These are phyloP conservation scores for Tetraodon nigroviridis DNA, from an alignment of 2,113 vertebrate species.

Conservation along the genomic window DNA sequence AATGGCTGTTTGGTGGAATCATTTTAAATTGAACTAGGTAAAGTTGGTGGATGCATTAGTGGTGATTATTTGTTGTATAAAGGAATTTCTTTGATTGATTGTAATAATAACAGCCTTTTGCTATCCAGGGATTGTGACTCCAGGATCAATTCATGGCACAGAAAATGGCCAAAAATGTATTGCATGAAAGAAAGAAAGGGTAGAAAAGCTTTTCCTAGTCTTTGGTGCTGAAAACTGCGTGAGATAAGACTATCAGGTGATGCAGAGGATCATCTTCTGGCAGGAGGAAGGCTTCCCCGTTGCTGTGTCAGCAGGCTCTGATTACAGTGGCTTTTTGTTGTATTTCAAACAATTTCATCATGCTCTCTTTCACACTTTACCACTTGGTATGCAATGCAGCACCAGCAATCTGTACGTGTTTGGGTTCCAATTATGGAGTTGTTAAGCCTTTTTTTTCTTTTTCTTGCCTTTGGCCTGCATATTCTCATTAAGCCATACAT, in stretches of 20 bases:
- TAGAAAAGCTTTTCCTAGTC: conserved; percentile 33
- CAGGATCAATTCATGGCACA: no score
- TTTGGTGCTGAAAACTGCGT: conserved; percentile 50
- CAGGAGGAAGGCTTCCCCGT: conserved; percentile 54
- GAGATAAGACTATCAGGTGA: conserved; percentile 67
- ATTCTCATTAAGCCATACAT: conserved; percentile 75
- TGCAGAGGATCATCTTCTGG: conserved; percentile 66
- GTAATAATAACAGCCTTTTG: neutral
- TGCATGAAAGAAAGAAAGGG: conserved; percentile 33
- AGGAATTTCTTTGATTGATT: conserved; percentile 1
- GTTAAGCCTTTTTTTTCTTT: conserved; percentile 61
- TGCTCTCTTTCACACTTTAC: conserved; percentile 47
- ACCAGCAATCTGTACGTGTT: conserved; percentile 76
- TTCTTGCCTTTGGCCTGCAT: conserved; percentile 71
- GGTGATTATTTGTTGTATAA: no score
- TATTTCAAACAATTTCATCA: conserved; percentile 81
- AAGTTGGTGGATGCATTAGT: no score
- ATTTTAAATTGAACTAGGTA: no score
- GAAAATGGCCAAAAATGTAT: conserved; percentile 21
- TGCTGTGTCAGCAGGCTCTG: conserved; percentile 73
- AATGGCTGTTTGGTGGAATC: neutral
- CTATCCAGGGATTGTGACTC: neutral
- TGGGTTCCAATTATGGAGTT: conserved; percentile 77
- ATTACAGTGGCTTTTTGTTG: conserved; percentile 71
- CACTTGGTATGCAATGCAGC: conserved; percentile 72